Evolutionary conservation across 2,113 vertebrate species (phyloP).

Genomic region (Paraplagusia blochii): DNA sequence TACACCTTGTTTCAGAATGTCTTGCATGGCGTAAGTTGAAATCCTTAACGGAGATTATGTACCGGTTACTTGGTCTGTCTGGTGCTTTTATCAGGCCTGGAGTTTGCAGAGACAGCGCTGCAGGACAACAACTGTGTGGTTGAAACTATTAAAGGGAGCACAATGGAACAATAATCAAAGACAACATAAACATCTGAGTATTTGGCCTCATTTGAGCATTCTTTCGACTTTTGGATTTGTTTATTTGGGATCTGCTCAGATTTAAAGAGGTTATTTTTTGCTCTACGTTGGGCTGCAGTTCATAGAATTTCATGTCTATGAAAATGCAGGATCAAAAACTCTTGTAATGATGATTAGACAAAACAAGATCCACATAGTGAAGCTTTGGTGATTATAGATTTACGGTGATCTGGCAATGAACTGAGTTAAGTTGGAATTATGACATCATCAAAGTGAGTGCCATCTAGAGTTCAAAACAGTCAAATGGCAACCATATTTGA

Average conservation of each 20-base stretch:
- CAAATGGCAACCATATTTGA: conserved; percentile 18
- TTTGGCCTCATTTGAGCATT: conserved; percentile 62
- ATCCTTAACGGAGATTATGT: too few relatives aligned
- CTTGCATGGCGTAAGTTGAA: too few relatives aligned
- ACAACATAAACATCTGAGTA: conserved; percentile 5
- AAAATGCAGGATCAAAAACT: conserved; percentile 28
- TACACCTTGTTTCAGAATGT: too few relatives aligned
- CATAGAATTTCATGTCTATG: conserved; percentile 29
- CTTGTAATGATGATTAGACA: conserved; percentile 23
- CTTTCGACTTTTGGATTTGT: conserved; percentile 66
- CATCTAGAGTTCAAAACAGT: conserved; percentile 13
- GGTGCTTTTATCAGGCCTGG: too few relatives aligned
- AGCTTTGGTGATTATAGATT: too few relatives aligned
- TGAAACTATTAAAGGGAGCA: conserved; percentile 15
- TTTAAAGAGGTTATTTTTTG: conserved; percentile 50
- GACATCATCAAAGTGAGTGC: conserved; percentile 8
- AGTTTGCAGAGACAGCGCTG: not conserved
- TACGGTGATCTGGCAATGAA: too few relatives aligned
- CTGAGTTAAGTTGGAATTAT: conserved; percentile 4
- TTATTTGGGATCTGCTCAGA: conserved; percentile 63
- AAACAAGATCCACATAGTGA: too few relatives aligned
- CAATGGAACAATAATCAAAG: conserved; percentile 33
- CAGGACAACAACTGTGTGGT: conserved; percentile 4
- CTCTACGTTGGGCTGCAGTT: conserved; percentile 6
- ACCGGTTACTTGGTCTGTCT: too few relatives aligned